A percentile compares a stretch with the other conserved stretches of the same genome.
phyloP scores from a whole-genome alignment of 2,888 invertebrate genomes.

The Pyralis farinalis region DNA sequence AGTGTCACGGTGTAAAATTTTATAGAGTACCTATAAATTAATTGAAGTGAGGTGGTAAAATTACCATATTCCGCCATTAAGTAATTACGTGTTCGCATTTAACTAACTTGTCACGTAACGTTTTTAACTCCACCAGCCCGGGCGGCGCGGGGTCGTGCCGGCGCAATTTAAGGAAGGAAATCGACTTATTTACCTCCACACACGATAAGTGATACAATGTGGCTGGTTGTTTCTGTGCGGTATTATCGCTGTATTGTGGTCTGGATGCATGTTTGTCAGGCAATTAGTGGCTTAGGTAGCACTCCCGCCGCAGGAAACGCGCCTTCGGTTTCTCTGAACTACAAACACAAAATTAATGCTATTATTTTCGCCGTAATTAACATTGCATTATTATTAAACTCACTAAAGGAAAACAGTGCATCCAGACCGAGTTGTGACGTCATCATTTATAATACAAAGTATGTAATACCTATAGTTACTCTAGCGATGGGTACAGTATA shows the following conservation, averaged over 20 bases:
- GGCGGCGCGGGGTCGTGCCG: neutral
- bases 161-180: slow-evolving; percentile 1
- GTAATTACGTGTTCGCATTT: neutral
- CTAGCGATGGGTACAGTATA: no score
- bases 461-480: no score
- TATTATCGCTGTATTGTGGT: slow-evolving; percentile 1
- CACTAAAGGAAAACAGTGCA: no score
- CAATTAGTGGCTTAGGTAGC: slow-evolving; percentile 40
- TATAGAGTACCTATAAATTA: no score
- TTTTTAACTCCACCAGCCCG: neutral
- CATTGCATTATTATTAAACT: neutral
- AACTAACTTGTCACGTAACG: neutral
- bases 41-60: neutral
- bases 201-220: slow-evolving; percentile 5
- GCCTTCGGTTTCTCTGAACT: neutral
- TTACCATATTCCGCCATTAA: neutral
- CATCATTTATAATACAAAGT: no score
- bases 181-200: neutral
- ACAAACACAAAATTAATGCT: neutral
- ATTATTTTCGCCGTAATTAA: neutral
- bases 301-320: neutral
- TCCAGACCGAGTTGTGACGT: neutral
- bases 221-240: neutral
- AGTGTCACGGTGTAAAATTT: no score
- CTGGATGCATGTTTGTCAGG: neutral